These are phyloP conservation scores for Gryon sp. DNA, from an alignment of 1,140 invertebrate genomes.

Conservation along the genomic window DNA sequence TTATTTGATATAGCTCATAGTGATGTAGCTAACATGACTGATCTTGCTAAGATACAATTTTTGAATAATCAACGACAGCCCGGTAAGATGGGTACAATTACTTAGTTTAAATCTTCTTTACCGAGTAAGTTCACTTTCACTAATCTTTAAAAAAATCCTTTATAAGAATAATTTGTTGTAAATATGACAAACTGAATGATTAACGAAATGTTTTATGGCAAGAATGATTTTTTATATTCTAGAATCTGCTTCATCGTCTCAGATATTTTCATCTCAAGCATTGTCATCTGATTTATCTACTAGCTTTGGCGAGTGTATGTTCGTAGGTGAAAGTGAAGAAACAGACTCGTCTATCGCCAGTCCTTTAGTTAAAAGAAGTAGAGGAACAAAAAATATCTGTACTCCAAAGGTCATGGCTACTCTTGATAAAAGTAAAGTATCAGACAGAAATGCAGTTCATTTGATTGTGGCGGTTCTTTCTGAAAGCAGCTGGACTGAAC, in stretches of 20 bases:
- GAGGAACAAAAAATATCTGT: constrained; percentile 9
- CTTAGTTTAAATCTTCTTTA: constrained; percentile 4
- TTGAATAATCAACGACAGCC: constrained; percentile 13
- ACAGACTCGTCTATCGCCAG: constrained; percentile 2
- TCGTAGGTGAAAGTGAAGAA: constrained; percentile 13
- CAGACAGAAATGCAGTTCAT: no score
- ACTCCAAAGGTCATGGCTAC: constrained; percentile 8
- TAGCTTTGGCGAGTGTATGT: not conserved
- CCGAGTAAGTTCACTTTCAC: not conserved
- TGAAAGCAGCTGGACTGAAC: not conserved
- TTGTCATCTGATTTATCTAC: no score
- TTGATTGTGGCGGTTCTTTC: constrained; percentile 1
- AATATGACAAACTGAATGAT: no score
- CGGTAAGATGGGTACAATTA: constrained; percentile 9
- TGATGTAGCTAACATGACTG: not conserved
- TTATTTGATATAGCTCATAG: constrained; percentile 9
- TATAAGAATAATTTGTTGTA: no score
- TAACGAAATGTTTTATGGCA: no score
- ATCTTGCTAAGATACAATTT: constrained; percentile 1
- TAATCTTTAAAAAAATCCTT: no score
- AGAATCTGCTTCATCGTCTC: no score
- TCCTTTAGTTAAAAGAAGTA: constrained; percentile 2
- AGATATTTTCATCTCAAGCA: no score
- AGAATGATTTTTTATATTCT: no score
- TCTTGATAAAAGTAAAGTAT: constrained; percentile 19